Evolutionary conservation across 2,113 vertebrate species (phyloP), one percentile per base, ranked within the genome.

Genomic region (Nicator chloris): DNA sequence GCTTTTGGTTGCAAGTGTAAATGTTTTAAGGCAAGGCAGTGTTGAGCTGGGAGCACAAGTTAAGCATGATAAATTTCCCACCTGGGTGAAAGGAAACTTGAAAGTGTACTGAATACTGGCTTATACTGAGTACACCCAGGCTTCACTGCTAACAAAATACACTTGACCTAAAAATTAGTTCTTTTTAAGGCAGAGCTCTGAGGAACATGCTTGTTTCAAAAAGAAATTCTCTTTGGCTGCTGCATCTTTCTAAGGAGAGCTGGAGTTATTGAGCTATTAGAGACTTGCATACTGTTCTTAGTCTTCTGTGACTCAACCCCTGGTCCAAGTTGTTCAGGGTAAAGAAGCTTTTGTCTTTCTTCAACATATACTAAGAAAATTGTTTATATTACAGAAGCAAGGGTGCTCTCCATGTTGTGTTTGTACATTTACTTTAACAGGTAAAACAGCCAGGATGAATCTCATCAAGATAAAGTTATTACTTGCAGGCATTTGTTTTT

Each of bases 1-100:
- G 98, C 98, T 98, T 98, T 98, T 97, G 97, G 97, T 97, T 97
- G 97, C 93, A 71, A 97, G 94, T 97, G 97, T 97, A 98, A 98
- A 97, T 97, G 97, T 98, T 98, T 98, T 97, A 95, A 96, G 96
- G 86, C 91, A 96, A 96, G 92, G 86, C 50, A 78, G 95, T 95
- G 81, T 91, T 97, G 95, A 93, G 88, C 51, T 88, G 85, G 83
- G 65, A 88, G 53, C 59, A 92, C 40, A 56, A 56, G 93, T 86
- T 97, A 94, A 87, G 56, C 54, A 53, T 96, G 96, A 98, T 97
- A 91, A 95, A 98, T 97, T 78, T 92, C 68, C 89, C 45, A 39
- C 61, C 57, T 27, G n/a, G 35, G 49, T 57, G 66, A 94, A 95
- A 81, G 65, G n/a, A 92, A 94, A 54, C 84, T 28, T 78, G 39